These are phyloP conservation scores for Corbicula japonica DNA, from an alignment of 2,888 invertebrate species.

Conservation along the genomic window DNA sequence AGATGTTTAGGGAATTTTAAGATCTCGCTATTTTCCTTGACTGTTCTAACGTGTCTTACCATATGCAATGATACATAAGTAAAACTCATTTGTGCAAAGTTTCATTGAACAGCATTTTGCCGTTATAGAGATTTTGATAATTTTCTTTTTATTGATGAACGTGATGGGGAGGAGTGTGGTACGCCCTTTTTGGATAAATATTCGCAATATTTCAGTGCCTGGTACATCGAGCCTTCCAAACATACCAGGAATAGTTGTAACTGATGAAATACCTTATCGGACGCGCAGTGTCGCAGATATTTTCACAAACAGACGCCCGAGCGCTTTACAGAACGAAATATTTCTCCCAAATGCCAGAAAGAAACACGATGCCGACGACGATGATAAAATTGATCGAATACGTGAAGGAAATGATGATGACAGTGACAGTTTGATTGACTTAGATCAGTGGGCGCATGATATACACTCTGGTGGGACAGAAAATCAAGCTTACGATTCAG, in stretches of 20 bases:
- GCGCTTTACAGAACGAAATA: conserved; percentile 67
- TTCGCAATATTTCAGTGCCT: conserved; percentile 51
- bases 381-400: neutral
- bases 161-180: no score
- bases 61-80: no score
- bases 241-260: conserved; percentile 41
- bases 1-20: no score
- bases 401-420: conserved; percentile 33
- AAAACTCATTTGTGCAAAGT: no score
- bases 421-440: conserved; percentile 54
- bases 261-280: conserved; percentile 25
- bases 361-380: neutral
- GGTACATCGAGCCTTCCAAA: conserved; percentile 58
- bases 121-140: no score
- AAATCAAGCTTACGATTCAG: conserved; percentile 53
- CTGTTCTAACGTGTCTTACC: no score
- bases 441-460: conserved; percentile 53
- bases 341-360: conserved; percentile 60
- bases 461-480: conserved; percentile 25
- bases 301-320: conserved; percentile 41
- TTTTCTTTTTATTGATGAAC: no score
- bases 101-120: no score
- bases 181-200: no score
- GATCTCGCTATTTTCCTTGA: no score
- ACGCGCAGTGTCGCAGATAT: conserved; percentile 45